These are phyloP conservation scores for Barnardius zonarius DNA, from an alignment of 2,113 vertebrate species.

Conservation along the genomic window DNA sequence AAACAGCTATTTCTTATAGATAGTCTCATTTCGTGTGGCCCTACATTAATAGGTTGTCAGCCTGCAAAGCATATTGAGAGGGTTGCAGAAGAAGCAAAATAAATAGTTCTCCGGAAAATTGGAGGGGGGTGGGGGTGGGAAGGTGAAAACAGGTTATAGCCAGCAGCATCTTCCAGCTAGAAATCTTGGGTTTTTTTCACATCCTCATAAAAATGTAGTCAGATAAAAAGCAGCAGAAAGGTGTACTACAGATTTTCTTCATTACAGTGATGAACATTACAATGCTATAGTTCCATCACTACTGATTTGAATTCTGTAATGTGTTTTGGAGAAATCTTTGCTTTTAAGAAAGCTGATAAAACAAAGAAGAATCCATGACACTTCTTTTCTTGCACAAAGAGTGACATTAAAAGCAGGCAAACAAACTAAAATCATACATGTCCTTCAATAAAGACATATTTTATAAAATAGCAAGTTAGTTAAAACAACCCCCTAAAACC, in stretches of 20 bases:
- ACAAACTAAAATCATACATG: not conserved
- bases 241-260: not conserved
- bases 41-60: not conserved
- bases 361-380: not conserved
- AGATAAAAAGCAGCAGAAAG: not conserved
- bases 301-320: not conserved
- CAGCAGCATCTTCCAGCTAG: not conserved
- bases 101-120: not conserved
- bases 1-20: not conserved
- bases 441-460: not conserved
- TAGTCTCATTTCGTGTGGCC: not conserved
- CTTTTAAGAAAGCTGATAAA: not conserved
- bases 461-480: not conserved
- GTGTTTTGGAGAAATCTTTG: not conserved
- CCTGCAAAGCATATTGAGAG: not conserved
- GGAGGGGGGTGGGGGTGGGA: not conserved
- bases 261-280: not conserved
- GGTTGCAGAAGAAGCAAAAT: not conserved
- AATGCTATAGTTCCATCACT: not conserved
- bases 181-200: not conserved
- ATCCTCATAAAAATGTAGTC: not conserved
- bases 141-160: not conserved
- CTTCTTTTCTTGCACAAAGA: not conserved
- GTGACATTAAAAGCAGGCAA: not conserved
- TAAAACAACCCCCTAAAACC: not conserved